Base-by-base conservation (phyloP, 1,140 invertebrate genomes). In the Drosophila funebris region DNA sequence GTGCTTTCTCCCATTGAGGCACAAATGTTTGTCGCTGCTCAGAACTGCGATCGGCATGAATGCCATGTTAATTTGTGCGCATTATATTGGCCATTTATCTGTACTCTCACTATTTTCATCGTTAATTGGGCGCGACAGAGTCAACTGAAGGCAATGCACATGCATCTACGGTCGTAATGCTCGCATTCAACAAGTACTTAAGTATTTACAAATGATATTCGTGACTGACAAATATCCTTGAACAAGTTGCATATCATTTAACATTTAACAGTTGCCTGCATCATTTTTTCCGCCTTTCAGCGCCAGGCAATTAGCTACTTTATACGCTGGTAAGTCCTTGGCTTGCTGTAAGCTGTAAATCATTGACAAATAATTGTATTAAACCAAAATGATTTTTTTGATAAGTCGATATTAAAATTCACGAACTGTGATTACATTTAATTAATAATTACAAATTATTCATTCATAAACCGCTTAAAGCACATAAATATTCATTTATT, bases 61-160 rank as follows among this genome's bases (percentile, higher is more conserved):
- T 76, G 43, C 48, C 70, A 81, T 81, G 76, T 76, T 84, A 79
- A 84, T 85, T 84, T 79, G 68, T 41, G 69, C 62, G 57, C 41
- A 81, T 85, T 87, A 80, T 71, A 70, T 71, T 64, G 64, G 57
- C 66, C 60, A 73, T 73, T 77, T 74, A 82, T 78, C 43, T 69
- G 27, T 13, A 2, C 33, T 53, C 9, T 71, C 27, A 27, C 13
- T 50, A 7, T 64, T 43, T 39, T 27, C 24, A 13, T 33, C 6
- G 20, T 4, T 56, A 52, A 41, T 27, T 54, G 41, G 41, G 4
- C 18, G 33, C 27, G 9, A 60, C 22, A 37, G 18, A 36, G 43
- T 43, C 14, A 37, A 22, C 18, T 13, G 18, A 33, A 20, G 31
- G 16, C 11, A 37, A 13, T 53, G 18, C 39, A 33, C 5, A 18